Evolutionary conservation across 2,797 vertebrate genomes (phyloP), one percentile per base, ranked within the genome.

Genomic region (Hydrophis major): DNA sequence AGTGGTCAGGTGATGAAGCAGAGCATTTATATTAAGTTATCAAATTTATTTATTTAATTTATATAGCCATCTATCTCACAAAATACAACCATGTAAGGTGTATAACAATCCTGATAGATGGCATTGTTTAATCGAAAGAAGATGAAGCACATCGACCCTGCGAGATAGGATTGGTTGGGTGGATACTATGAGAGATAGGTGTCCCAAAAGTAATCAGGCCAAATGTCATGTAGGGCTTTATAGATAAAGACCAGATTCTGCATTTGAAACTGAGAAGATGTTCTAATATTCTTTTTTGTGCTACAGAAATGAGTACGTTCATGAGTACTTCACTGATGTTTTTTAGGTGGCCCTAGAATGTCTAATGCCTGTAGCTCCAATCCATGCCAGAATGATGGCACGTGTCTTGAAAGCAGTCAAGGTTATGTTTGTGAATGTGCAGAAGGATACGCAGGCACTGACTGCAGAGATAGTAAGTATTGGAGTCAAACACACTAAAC

Each of bases 301-400:
- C 56, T 89, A 12, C 8, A 63, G n/a, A 89, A 89, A 88, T 22
- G 47, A 47, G 2, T 86, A 20, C 22, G 8, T 42, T 42, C 50
- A 61, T 47, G 22, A 59, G 22, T 78, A 3, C 94, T 63, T 88
- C 25, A 13, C 92, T 86, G 83, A 95, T 59, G 53, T 59, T 96
- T 96, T 2, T 0, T 96, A 98, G 98, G 96, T 1, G 96, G 94
- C 20, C 94, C 91, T 61, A 94, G 87, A 0, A 0, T 93, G 91
- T 94, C 97, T 0, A 86, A 96, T 0, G 91, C 97, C 63, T 98
- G 98, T 95, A 96, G 97, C 37, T 98, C 97, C 0, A 95, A 95
- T 1, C 98, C 98, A 0, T 98, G 98, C 96, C 96, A 97, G 95
- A 98, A 98, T 0, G 96, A 96, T 0, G 98, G 97, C 90, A 98